Percentiles rank a stretch among this genome's conserved stretches.
Conservation (phyloP, 1,140 invertebrate genomes). For the Hylaeus anthracinus region DNA sequence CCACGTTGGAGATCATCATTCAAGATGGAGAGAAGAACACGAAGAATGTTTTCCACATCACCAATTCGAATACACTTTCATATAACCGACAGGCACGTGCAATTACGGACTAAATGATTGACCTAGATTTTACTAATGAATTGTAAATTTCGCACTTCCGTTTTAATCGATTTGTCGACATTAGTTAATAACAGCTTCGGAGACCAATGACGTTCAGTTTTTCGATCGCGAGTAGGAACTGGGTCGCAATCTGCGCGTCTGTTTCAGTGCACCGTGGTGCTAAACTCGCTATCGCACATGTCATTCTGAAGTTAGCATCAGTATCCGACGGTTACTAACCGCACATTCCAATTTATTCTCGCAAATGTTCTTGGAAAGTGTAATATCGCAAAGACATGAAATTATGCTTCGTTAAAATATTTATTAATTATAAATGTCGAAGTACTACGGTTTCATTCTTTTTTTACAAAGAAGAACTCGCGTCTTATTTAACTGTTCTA, state of each 20-base stretch:
- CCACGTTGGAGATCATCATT: too few relatives aligned
- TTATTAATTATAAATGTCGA: too few relatives aligned
- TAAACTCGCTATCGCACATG: not conserved
- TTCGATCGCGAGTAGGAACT: not conserved
- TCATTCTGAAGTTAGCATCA: not conserved
- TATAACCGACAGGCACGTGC: not conserved
- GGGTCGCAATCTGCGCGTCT: not conserved
- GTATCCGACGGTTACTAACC: not conserved
- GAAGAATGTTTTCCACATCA: not conserved
- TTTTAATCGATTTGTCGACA: not conserved
- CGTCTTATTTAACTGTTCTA: too few relatives aligned
- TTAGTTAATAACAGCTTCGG: not conserved
- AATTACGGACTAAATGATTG: not conserved
- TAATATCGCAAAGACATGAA: too few relatives aligned
- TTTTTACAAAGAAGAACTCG: too few relatives aligned
- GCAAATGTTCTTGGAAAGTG: too few relatives aligned
- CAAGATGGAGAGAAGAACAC: not conserved
- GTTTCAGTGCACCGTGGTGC: not conserved
- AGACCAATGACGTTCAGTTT: not conserved
- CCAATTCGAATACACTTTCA: too few relatives aligned
- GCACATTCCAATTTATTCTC: not conserved
- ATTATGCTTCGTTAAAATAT: too few relatives aligned
- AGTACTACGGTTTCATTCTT: too few relatives aligned
- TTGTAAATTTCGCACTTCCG: not conserved
- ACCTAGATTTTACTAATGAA: not conserved